Evolutionary conservation across 1,140 invertebrate genomes (phyloP).

Genomic region (Lasioglossum baleicum): DNA sequence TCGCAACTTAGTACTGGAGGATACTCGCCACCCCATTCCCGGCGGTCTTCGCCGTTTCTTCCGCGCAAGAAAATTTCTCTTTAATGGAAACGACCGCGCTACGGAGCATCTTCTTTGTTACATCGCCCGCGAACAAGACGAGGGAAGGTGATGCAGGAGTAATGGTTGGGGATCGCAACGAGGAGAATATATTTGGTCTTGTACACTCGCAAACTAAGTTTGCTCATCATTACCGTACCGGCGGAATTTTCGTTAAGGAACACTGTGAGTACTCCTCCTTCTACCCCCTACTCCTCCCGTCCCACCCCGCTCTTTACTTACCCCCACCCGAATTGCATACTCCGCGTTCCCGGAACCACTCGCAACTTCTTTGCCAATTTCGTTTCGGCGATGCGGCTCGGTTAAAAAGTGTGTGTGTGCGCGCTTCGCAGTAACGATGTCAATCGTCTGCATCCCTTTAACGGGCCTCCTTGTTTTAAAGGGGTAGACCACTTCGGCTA

Average conservation of each 20-base stretch:
- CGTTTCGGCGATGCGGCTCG: not conserved
- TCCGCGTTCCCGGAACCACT: not conserved
- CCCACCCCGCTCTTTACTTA: no score
- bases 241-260: constrained; percentile 19
- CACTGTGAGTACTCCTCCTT: not conserved
- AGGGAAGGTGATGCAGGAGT: not conserved
- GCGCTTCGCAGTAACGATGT: not conserved
- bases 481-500: no score
- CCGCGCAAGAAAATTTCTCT: constrained; percentile 6
- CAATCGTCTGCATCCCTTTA: not conserved
- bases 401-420: no score
- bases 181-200: constrained; percentile 7
- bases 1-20: not conserved
- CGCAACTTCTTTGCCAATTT: constrained; percentile 7
- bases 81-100: constrained; percentile 3
- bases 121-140: constrained; percentile 6
- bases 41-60: not conserved
- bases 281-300: not conserved
- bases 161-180: constrained; percentile 9
- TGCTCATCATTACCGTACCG: constrained; percentile 19
- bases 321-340: not conserved
- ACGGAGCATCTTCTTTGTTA: constrained; percentile 4
- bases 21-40: not conserved
- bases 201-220: constrained; percentile 17
- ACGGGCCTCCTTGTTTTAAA: no score